A percentile compares a stretch with the other conserved stretches of the same genome.
phyloP scores from a whole-genome alignment of 1,140 invertebrate species.

The Wasmannia auropunctata region DNA sequence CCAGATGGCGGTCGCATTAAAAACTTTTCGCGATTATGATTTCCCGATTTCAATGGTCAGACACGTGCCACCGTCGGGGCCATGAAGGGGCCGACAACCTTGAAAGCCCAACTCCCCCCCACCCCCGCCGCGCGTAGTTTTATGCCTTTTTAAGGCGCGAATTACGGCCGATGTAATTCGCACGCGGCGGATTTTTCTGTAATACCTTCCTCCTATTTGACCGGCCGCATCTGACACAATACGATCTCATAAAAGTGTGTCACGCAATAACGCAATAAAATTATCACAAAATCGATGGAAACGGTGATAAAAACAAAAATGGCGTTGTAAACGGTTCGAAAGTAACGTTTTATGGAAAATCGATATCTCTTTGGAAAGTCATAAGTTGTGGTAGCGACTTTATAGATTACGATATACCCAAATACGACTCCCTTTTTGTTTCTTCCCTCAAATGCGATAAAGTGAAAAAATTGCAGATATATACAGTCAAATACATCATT shows the following conservation, averaged over 20 bases:
- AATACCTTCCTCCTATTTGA: background rate
- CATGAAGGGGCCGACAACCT: background rate
- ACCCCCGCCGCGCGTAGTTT: slow-evolving; percentile 39
- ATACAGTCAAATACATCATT: background rate
- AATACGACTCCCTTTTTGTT: background rate
- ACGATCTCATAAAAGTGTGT: slow-evolving; percentile 15
- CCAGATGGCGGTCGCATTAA: slow-evolving; percentile 70
- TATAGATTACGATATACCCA: background rate
- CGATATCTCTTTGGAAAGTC: slow-evolving; percentile 14
- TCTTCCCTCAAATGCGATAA: background rate
- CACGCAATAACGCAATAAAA: background rate
- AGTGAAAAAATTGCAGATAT: background rate
- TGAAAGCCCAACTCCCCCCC: too few relatives aligned
- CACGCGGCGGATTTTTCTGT: slow-evolving; percentile 11
- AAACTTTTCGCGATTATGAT: slow-evolving; percentile 67
- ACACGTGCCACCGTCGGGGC: slow-evolving; percentile 57
- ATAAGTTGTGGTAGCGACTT: background rate
- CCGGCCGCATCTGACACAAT: background rate
- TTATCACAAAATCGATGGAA: background rate
- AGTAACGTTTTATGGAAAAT: slow-evolving; percentile 26
- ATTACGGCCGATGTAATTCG: slow-evolving; percentile 40
- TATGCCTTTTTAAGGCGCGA: slow-evolving; percentile 46
- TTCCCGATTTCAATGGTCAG: slow-evolving; percentile 65
- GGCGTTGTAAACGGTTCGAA: background rate
- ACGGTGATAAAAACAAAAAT: slow-evolving; percentile 16